Conservation (phyloP, 2,113 vertebrate species). For the Axis porcinus region DNA sequence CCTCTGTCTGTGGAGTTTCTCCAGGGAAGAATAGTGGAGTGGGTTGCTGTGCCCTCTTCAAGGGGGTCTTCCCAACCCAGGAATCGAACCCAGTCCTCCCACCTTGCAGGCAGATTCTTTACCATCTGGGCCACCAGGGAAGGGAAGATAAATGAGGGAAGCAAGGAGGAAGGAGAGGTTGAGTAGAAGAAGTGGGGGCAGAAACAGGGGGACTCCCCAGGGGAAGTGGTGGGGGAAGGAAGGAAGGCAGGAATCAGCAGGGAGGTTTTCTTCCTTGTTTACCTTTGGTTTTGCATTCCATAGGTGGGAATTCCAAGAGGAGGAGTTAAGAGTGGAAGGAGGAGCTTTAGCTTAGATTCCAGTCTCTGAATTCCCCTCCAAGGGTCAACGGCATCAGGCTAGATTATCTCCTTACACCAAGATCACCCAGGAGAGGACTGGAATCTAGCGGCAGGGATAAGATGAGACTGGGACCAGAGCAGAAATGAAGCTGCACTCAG, state of each 20-base stretch:
- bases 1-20: neutral
- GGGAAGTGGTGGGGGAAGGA: neutral
- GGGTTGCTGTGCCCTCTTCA: neutral
- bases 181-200: neutral
- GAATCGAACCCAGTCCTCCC: neutral
- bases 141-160: neutral
- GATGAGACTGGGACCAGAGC: neutral
- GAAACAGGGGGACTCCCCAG: neutral
- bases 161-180: neutral
- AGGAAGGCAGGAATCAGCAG: rapidly evolving
- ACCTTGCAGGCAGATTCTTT: neutral
- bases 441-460: neutral
- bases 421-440: neutral
- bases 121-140: neutral
- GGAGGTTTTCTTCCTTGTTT: neutral
- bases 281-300: neutral
- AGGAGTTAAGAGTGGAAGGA: neutral
- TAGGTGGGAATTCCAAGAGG: neutral
- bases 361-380: neutral
- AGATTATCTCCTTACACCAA: neutral
- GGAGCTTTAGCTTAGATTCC: neutral
- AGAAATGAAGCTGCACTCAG: neutral
- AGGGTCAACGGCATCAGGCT: neutral
- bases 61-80: neutral
- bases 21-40: neutral